Conservation (phyloP, 2,113 vertebrate species). For the Tupaia tana region DNA sequence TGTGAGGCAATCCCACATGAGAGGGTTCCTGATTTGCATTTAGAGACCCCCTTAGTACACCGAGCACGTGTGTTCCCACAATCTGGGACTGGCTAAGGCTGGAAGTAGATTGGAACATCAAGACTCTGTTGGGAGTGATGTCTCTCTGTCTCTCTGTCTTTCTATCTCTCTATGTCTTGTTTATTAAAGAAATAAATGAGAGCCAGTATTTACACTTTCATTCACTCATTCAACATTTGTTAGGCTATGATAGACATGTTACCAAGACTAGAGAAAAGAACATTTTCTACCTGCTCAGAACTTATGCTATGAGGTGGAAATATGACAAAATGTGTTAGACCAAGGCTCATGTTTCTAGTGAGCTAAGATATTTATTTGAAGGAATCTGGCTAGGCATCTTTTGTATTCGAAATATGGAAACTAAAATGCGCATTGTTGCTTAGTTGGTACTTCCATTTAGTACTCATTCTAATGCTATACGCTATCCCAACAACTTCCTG, state of each 20-base stretch:
- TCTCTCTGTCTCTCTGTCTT: too few species aligned
- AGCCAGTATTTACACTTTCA: not conserved
- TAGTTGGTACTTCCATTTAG: not conserved
- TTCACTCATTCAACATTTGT: not conserved
- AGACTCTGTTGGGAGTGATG: too few species aligned
- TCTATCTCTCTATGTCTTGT: too few species aligned
- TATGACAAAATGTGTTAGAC: not conserved
- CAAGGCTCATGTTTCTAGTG: not conserved
- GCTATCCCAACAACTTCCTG: not conserved
- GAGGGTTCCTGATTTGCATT: too few species aligned
- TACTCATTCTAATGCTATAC: constrained; percentile 23
- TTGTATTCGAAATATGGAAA: not conserved
- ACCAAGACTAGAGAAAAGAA: not conserved
- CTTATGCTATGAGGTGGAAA: not conserved
- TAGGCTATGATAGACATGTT: not conserved
- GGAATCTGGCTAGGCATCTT: not conserved
- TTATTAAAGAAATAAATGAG: too few species aligned
- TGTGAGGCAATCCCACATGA: too few species aligned
- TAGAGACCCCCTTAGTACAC: too few species aligned
- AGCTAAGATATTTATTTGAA: not conserved
- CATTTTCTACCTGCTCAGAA: not conserved
- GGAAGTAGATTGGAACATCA: too few species aligned
- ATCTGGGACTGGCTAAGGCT: too few species aligned
- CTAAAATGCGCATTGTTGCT: not conserved
- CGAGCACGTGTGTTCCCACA: too few species aligned